Conservation (phyloP, 2,113 vertebrate species). For the Tachuris rubrigastra region DNA sequence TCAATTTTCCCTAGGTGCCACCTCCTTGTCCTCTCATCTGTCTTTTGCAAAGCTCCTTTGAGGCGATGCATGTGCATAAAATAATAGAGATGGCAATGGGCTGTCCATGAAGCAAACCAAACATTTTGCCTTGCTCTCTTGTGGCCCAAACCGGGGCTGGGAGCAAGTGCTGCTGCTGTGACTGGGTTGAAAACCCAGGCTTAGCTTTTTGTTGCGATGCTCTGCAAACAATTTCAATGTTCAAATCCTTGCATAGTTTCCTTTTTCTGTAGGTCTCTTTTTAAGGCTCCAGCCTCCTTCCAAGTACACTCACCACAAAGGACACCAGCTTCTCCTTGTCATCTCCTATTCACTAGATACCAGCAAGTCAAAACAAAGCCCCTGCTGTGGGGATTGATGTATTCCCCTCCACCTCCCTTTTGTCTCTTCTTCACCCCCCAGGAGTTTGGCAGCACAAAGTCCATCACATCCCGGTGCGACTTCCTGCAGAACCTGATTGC, state of each 20-base stretch:
- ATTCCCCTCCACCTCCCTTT: neutral
- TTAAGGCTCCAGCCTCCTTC: neutral
- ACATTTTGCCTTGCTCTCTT: neutral
- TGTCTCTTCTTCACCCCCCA: conserved; percentile 9
- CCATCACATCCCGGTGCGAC: conserved; percentile 86
- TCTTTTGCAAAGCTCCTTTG: neutral
- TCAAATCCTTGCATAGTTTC: neutral
- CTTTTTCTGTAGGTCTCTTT: neutral
- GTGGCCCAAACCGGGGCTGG: neutral
- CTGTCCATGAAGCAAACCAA: neutral
- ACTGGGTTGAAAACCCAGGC: neutral
- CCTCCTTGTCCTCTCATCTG: neutral
- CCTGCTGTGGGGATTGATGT: neutral
- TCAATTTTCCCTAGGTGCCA: neutral
- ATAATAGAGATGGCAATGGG: neutral
- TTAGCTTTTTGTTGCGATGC: neutral
- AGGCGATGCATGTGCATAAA: fast-evolving
- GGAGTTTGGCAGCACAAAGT: conserved; percentile 82
- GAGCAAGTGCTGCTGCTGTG: neutral
- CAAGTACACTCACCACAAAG: neutral
- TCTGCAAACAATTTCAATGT: neutral
- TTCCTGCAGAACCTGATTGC: conserved; percentile 80
- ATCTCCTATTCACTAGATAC: neutral
- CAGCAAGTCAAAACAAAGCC: neutral
- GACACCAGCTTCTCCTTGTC: neutral